Evolutionary conservation across 2,113 vertebrate species (phyloP).

Genomic region (Callochromis pleurospilus): DNA sequence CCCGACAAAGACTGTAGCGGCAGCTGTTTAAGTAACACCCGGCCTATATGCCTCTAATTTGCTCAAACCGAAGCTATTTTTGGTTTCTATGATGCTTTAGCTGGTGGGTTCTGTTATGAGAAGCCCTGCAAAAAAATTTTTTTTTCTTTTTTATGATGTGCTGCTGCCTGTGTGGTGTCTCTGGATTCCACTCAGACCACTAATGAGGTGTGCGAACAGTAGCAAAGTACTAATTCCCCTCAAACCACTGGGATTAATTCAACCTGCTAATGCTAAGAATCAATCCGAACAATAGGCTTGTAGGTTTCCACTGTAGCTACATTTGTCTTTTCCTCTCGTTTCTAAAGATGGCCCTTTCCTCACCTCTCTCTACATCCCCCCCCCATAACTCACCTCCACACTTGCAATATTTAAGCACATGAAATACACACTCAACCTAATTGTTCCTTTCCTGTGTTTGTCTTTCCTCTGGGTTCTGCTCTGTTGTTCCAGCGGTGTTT

Average conservation of each 20-base stretch:
- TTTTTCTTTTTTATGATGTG: background rate
- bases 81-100: background rate
- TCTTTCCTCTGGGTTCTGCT: background rate
- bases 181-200: constrained; percentile 15
- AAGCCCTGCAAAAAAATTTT: background rate
- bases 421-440: background rate
- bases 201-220: constrained; percentile 43
- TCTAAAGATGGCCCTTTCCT: background rate
- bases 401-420: background rate
- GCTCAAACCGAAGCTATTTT: background rate
- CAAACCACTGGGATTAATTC: constrained; percentile 46
- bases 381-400: background rate
- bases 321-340: background rate
- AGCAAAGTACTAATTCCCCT: constrained; percentile 48
- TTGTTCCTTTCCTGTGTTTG: background rate
- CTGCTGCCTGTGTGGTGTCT: background rate
- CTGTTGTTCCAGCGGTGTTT: background rate
- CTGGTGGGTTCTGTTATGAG: background rate
- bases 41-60: background rate
- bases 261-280: constrained; percentile 28
- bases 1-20: background rate
- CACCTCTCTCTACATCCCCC: background rate
- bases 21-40: constrained; percentile 8
- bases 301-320: constrained; percentile 27
- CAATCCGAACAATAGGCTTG: constrained; percentile 15